Evolutionary conservation across 2,797 vertebrate species (phyloP), one percentile per base, ranked within the genome.

Genomic region (Psittacula echo): DNA sequence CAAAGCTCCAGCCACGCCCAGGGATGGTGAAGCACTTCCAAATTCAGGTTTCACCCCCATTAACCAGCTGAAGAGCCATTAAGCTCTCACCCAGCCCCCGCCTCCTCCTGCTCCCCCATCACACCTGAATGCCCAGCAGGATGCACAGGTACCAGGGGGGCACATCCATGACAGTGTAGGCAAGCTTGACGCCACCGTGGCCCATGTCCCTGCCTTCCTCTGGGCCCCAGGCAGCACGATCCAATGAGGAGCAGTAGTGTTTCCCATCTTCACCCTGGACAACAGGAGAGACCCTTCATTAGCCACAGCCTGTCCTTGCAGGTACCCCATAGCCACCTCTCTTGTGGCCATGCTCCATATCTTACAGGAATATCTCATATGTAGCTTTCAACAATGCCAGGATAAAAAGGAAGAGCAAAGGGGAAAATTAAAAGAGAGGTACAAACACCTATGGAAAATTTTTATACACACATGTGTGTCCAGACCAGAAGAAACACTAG

Each of bases 111-210:
- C 45, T 66, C 53, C 30, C 48, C 67, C 5, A 0, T 94, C 93
- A 39, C 97, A 99, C 99, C 99, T 99, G 99, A 96, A 99, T 98
- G 71, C 99, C 99, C 61, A 99, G 92, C 85, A 99, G 97, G 97
- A 99, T 98, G 96, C 99, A 99, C 83, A 99, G 98, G 94, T 99
- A 98, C 99, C 99, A 99, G 2, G 99, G 99, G 9, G 99, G 99
- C 13, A 98, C 95, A 2, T 99, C 99, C 2, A 98, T 99, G 66
- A 99, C 94, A 8, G 97, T 94, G 22, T 99, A 99, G 10, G 97
- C 98, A n/a, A 99, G 96, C 56, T 97, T 98, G 92, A 96, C 97
- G 85, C 96, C 96, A 7, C 58, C 2, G 18, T 20, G 73, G 23
- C 93, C 85, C 87, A 74, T 30, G 96, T 74, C 26, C 24, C 29